These are phyloP conservation scores for Minunthozetes semirufus DNA, from an alignment of 2,888 invertebrate genomes.

Conservation along the genomic window DNA sequence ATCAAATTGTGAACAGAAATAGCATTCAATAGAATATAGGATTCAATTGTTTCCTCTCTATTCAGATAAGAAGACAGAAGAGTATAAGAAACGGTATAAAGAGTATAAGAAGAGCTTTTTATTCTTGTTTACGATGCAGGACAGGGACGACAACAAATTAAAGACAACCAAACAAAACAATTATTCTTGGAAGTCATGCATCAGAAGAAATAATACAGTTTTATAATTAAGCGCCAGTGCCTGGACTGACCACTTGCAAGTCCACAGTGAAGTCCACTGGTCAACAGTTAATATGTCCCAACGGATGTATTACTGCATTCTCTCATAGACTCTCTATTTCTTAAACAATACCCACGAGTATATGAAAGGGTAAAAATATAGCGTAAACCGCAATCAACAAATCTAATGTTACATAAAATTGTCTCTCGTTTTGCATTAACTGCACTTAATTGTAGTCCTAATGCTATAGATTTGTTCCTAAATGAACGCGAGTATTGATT, in stretches of 20 bases:
- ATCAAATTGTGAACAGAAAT: not conserved
- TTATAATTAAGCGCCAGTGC: slow-evolving; percentile 28
- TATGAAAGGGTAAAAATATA: slow-evolving; percentile 18
- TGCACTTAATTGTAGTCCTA: slow-evolving; percentile 11
- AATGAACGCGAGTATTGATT: not conserved
- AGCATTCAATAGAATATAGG: not conserved
- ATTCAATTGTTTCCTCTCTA: not conserved
- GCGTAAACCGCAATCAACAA: slow-evolving; percentile 26
- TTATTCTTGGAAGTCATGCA: slow-evolving; percentile 5
- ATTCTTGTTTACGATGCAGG: not conserved
- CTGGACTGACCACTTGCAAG: not conserved
- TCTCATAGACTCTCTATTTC: not conserved
- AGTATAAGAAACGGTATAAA: too few species aligned
- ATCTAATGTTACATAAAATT: slow-evolving; percentile 30
- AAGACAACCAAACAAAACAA: not conserved
- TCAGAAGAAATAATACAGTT: not conserved
- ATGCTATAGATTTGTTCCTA: not conserved
- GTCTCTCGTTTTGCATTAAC: slow-evolving; percentile 26
- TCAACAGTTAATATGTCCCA: slow-evolving; percentile 29
- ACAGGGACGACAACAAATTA: not conserved
- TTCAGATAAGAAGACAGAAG: not conserved
- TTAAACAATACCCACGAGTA: slow-evolving; percentile 22
- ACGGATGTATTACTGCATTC: not conserved
- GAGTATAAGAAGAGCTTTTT: not conserved
- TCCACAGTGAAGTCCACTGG: not conserved